Evolutionary conservation across 2,113 vertebrate genomes (phyloP).

Genomic region (Candoia aspera): DNA sequence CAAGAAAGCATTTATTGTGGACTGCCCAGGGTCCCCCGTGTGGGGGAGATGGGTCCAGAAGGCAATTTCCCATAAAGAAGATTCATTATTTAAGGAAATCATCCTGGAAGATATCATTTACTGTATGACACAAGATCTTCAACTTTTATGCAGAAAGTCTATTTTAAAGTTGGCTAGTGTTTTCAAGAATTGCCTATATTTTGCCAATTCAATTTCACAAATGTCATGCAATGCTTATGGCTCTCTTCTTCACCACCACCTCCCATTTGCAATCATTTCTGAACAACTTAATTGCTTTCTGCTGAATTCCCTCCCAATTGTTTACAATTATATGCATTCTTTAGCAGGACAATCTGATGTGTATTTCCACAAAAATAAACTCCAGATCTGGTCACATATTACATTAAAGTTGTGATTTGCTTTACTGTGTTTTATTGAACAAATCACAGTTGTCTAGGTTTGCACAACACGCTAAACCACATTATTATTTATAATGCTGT

Average conservation of each 20-base stretch:
- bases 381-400: not conserved
- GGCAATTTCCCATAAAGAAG: slow-evolving; percentile 24
- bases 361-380: not conserved
- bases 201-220: not conserved
- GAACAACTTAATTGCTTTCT: not conserved
- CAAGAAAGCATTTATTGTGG: slow-evolving; percentile 16
- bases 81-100: slow-evolving; percentile 35
- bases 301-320: not conserved
- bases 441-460: not conserved
- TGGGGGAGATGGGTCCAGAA: no score
- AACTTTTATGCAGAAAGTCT: not conserved
- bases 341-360: not conserved
- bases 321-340: not conserved
- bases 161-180: not conserved
- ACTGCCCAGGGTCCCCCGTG: no score
- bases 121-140: not conserved
- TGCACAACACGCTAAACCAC: not conserved
- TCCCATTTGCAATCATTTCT: not conserved
- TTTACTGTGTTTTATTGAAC: no score
- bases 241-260: not conserved
- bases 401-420: no score
- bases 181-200: not conserved
- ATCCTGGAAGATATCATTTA: not conserved
- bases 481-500: not conserved
- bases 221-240: not conserved